Evolutionary conservation across 2,888 invertebrate species (phyloP), one percentile per base, ranked within the genome.

Genomic region (Cephus spinipes): DNA sequence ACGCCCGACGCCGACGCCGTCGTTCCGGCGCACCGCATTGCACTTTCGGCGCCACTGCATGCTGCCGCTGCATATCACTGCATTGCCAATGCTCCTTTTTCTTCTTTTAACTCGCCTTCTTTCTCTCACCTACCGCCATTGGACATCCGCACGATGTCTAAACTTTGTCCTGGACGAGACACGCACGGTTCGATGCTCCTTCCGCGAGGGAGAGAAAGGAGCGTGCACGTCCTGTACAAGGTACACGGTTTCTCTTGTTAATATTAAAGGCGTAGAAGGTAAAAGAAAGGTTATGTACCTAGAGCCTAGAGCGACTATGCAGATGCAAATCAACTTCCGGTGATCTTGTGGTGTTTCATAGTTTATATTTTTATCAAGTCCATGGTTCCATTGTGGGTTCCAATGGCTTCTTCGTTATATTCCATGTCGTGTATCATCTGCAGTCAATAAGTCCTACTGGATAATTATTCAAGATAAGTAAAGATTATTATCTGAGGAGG

Each of bases 1-100:
- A 89, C 88, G 88, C 89, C 88, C 89, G 83, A 79, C 76, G 74
- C 75, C 73, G 87, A 86, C 85, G 85, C 81, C 82, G 83, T 84
- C 82, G 85, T 81, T 80, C 36, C 80, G 83, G 81, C 83, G 81
- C 84, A 84, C 68, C 77, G 83, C 85, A 86, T 84, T 87, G 87
- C 88, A 86, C 86, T 88, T 86, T 87, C 84, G 83, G 84, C 85
- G 87, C 80, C 85, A 83, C 83, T 81, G 84, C 81, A 80, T 82
- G 79, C 79, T 74, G 78, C 79, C 76, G 79, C 81, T 84, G 83
- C 84, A 82, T 85, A 86, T 86, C 85, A 81, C 86, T 85, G 87
- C 85, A 85, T 86, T 84, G 82, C 84, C 85, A 85, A 84, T 85
- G 81, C 79, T 83, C 77, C 79, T 76, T 79, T 82, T 83, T 80